Conservation (phyloP, 2,888 invertebrate genomes). For the Trissolcus japonicus region DNA sequence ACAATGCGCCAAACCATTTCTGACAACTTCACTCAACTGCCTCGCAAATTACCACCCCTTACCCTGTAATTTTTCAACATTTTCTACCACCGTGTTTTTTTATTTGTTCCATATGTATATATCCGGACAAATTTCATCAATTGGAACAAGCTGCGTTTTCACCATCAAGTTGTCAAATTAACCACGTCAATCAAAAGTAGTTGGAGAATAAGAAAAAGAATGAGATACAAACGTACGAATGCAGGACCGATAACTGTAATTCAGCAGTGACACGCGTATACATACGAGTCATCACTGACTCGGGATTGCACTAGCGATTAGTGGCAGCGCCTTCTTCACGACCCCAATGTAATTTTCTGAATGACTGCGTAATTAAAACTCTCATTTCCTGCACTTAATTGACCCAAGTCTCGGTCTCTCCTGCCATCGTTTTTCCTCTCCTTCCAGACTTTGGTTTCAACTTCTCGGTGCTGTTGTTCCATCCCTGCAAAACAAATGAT, state of each 20-base stretch:
- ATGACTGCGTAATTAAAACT: conserved; percentile 77
- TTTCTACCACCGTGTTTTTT: too few relatives aligned
- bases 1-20: conserved; percentile 57
- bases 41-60: conserved; percentile 39
- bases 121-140: too few relatives aligned
- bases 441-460: conserved; percentile 31
- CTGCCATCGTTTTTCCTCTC: conserved; percentile 38
- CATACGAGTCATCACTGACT: conserved; percentile 55
- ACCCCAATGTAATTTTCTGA: conserved; percentile 76
- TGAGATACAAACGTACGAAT: too few relatives aligned
- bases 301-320: conserved; percentile 53
- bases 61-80: conserved; percentile 3
- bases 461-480: background rate
- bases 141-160: too few relatives aligned
- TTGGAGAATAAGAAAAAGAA: too few relatives aligned
- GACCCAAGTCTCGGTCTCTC: conserved; percentile 74
- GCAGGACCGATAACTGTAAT: conserved; percentile 36
- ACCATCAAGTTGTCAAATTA: too few relatives aligned
- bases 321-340: conserved; percentile 71
- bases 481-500: too few relatives aligned
- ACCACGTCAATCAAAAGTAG: too few relatives aligned
- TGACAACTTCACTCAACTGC: conserved; percentile 52
- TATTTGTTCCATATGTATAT: too few relatives aligned
- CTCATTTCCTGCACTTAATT: conserved; percentile 77
- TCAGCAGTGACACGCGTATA: conserved; percentile 50